These are phyloP conservation scores for Anastrepha obliqua DNA, from an alignment of 1,140 invertebrate species.

Conservation along the genomic window DNA sequence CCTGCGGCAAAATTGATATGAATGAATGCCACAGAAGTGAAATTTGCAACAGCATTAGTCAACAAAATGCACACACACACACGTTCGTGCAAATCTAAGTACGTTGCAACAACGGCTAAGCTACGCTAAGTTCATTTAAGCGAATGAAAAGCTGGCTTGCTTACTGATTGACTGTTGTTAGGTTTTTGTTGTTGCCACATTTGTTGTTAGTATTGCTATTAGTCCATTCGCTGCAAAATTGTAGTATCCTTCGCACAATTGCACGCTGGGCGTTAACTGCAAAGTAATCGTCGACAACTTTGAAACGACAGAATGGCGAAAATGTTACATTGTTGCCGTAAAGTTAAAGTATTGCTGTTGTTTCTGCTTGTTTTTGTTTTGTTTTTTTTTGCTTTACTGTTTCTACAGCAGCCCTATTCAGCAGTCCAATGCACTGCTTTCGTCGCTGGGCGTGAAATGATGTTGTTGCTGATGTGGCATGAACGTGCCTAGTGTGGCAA, in stretches of 20 bases:
- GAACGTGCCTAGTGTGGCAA: conserved; percentile 40
- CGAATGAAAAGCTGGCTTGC: conserved; percentile 26
- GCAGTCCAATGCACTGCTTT: not conserved
- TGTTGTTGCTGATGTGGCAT: conserved; percentile 46
- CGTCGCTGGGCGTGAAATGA: conserved; percentile 16
- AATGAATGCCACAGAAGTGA: not conserved
- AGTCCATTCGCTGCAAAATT: not conserved
- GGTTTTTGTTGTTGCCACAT: not conserved
- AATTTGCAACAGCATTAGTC: not conserved
- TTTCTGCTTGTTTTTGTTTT: not conserved
- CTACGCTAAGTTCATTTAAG: conserved; percentile 12
- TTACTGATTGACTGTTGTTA: conserved; percentile 37
- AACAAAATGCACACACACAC: not conserved
- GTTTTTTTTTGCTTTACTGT: not conserved
- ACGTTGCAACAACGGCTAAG: not conserved
- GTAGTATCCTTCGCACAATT: not conserved
- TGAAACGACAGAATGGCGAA: conserved; percentile 1
- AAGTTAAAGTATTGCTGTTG: not conserved
- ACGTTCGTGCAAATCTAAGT: not conserved
- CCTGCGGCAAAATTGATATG: not conserved
- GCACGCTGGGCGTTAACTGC: conserved; percentile 52
- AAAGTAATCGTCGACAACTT: conserved; percentile 49
- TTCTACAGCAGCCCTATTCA: not conserved
- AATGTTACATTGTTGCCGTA: conserved; percentile 24
- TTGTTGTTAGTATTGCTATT: not conserved